Evolutionary conservation across 2,113 vertebrate genomes (phyloP).

Genomic region (Etheostoma cragini): DNA sequence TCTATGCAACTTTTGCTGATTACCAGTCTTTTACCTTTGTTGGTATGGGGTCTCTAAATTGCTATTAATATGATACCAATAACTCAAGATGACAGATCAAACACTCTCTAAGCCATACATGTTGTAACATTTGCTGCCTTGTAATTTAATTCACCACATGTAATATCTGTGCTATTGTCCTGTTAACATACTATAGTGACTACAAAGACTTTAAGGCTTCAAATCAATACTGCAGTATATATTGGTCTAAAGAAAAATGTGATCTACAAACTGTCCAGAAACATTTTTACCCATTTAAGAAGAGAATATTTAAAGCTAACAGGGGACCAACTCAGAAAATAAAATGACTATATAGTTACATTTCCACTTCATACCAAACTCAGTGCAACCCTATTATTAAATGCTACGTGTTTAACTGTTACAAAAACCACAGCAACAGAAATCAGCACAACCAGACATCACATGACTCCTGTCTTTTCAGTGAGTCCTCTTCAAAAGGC

Average conservation of each 20-base stretch:
- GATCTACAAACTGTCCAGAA: background rate
- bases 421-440: slow-evolving; percentile 34
- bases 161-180: background rate
- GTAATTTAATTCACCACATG: slow-evolving; percentile 19
- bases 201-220: background rate
- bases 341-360: background rate
- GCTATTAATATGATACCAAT: background rate
- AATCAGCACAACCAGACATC: slow-evolving; percentile 35
- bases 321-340: background rate
- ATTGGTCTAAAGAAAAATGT: background rate
- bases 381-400: slow-evolving; percentile 10
- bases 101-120: background rate
- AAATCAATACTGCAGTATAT: slow-evolving; percentile 12
- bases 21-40: too few relatives aligned
- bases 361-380: slow-evolving; percentile 22
- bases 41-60: background rate
- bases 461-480: slow-evolving; percentile 43
- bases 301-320: background rate
- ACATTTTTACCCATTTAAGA: background rate
- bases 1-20: background rate
- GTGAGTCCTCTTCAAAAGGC: slow-evolving; percentile 71
- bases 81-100: slow-evolving; percentile 1
- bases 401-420: slow-evolving; percentile 29
- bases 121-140: background rate
- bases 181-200: background rate